These are phyloP conservation scores for Ruditapes philippinarum DNA, from an alignment of 1,140 invertebrate genomes.

Conservation along the genomic window DNA sequence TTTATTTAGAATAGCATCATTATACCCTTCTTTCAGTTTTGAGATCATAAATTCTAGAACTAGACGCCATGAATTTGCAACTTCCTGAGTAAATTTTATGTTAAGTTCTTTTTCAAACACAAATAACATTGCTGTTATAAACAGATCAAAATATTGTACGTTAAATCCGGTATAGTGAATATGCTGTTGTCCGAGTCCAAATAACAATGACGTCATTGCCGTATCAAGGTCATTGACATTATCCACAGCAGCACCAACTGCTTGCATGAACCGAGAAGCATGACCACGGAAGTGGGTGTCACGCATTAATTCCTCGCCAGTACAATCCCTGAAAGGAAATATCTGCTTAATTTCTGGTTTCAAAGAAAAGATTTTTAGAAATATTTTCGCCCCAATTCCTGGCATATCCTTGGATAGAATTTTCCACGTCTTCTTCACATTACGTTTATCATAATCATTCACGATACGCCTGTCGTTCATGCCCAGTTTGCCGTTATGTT, in stretches of 20 bases:
- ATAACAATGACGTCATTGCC: conserved; percentile 66
- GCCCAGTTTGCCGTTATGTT: too few species aligned
- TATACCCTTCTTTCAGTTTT: conserved; percentile 74
- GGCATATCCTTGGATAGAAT: conserved; percentile 70
- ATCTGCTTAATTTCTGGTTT: conserved; percentile 72
- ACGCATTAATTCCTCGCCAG: conserved; percentile 63
- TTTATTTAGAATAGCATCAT: conserved; percentile 17
- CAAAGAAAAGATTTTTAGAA: conserved; percentile 75
- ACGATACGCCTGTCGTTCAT: not conserved
- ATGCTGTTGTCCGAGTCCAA: conserved; percentile 74
- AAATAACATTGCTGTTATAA: conserved; percentile 72
- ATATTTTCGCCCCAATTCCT: conserved; percentile 70
- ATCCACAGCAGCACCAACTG: conserved; percentile 76
- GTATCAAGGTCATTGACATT: conserved; percentile 74
- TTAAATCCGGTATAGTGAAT: conserved; percentile 75
- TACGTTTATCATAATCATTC: conserved; percentile 61
- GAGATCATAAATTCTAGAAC: conserved; percentile 76
- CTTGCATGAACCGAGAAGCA: conserved; percentile 79
- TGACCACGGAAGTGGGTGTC: conserved; percentile 74
- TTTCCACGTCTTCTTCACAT: conserved; percentile 74
- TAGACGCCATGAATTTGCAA: conserved; percentile 63
- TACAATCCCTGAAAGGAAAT: conserved; percentile 69
- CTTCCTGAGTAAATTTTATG: conserved; percentile 48
- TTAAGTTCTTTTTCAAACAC: conserved; percentile 72
- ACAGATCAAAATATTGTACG: conserved; percentile 72